A percentile compares a stretch with the other conserved stretches of the same genome.
Evolutionary conservation across 2,888 invertebrate species (phyloP).

Genomic region (Lithophane ornitopus): DNA sequence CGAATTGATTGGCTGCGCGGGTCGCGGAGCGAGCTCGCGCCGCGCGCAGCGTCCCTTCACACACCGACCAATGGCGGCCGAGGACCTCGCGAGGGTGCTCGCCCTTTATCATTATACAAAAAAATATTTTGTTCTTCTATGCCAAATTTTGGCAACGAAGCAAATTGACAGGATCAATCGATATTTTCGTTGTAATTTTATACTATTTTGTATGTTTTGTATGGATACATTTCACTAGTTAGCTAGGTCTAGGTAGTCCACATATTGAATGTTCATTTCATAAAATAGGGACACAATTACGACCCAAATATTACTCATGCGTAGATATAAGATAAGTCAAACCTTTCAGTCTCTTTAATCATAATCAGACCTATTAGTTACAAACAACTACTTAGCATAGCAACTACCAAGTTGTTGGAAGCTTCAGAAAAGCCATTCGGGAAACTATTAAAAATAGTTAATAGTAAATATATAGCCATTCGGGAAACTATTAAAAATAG

Average conservation of each 20-base stretch:
- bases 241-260: neutral
- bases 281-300: too few species aligned
- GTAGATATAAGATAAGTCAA: neutral
- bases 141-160: conserved; percentile 61
- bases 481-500: too few species aligned
- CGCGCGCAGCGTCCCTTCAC: conserved; percentile 78
- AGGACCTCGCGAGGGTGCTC: conserved; percentile 81
- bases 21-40: conserved; percentile 71
- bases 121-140: conserved; percentile 63
- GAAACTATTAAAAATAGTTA: too few species aligned
- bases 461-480: too few species aligned
- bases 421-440: neutral
- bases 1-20: conserved; percentile 90
- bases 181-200: conserved; percentile 47
- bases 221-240: neutral
- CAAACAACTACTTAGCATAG: neutral
- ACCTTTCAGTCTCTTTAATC: neutral
- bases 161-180: conserved; percentile 55
- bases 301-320: neutral
- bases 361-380: neutral
- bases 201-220: conserved; percentile 9
- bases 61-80: conserved; percentile 79
- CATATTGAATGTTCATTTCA: neutral
- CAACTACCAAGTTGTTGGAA: neutral
- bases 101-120: conserved; percentile 80